Evolutionary conservation across 2,888 invertebrate genomes (phyloP), one percentile per base, ranked within the genome.

Genomic region (Coelopa pilipes): DNA sequence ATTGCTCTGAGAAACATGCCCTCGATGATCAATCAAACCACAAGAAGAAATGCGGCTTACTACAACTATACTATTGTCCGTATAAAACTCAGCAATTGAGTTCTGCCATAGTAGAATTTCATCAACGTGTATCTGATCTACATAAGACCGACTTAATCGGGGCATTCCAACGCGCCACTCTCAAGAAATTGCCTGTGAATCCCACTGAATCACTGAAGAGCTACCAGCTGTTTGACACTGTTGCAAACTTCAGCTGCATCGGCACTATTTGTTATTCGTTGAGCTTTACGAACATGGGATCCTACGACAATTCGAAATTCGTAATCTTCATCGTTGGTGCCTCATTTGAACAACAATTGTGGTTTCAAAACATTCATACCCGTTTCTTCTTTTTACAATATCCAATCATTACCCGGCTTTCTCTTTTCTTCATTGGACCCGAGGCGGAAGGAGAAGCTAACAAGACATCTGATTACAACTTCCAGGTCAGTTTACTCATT

Each of bases 181-280:
- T 72, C 9, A 50, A 79, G n/a, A 46, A 63, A 1, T 53, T 83
- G 0, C 70, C 77, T 1, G 11, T 67, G 2, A 65, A 78, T n/a
- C 80, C 81, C 0, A 81, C 79, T 45, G 70, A 70, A 10, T 77
- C 53, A 10, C 46, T 80, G 11, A 47, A 71, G 11, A 77, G 79
- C 7, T 86, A 82, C 77, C 78, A 82, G 60, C 49, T 76, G 10
- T 85, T 83, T 76, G 76, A 81, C 0, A 76, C 77, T 7, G 82
- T 79, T 5, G 81, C 83, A 7, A 81, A 81, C 12, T 86, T 83
- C 21, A 86, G 85, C 46, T 84, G 81, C 72, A 80, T 86, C 17
- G 80, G 76, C 17, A 82, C 82, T 13, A 76, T 85, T 59, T 81
- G 83, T 11, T 79, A 81, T 70, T 78, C 78, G 0, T 47, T 85